Evolutionary conservation across 2,113 vertebrate genomes (phyloP), one percentile per base, ranked within the genome.

Genomic region (Cephalopholis sonnerati): DNA sequence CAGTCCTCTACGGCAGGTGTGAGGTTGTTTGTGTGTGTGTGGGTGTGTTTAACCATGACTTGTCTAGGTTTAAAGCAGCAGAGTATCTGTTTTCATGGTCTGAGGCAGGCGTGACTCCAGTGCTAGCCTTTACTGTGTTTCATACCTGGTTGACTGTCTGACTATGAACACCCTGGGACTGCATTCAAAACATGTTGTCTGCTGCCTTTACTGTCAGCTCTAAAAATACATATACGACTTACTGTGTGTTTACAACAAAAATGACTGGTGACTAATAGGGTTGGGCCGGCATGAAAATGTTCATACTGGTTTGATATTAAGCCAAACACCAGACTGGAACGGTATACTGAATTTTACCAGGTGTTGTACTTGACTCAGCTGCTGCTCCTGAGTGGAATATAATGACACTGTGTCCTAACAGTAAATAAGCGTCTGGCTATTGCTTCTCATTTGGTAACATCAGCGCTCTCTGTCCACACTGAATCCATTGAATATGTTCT

Each of bases 11-110:
- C 50, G 25, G 82, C 84, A 90, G 89, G 79, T 93, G 92, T 74
- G 87, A 87, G 79, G 83, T 68, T 82, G 88, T 87, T 82, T 86
- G 77, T 89, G 88, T 82, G 72, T 46, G 63, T 53, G 36, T 82
- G 68, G 29, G 81, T 64, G 81, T 87, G 90, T 89, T 90, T 90
- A 86, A 88, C 70, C 81, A 84, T 90, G 91, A 87, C 90, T 79
- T 67, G 90, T 92, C 92, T 87, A 48, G 81, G 87, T 91, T 93
- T 93, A 89, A 93, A 91, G 89, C 89, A 85, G 91, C 83, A 87
- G 75, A 86, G 84, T 32, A 68, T 92, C 87, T 88, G 88, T 92
- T 93, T 92, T 91, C 91, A 91, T 87, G 92, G 89, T 92, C 82
- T 70, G 71, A 71, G 65, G 80, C 85, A 67, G 75, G 78, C 77